A percentile compares a stretch with the other conserved stretches of the same genome.
These are phyloP conservation scores for Orchesellides sinensis DNA, from an alignment of 2,888 invertebrate genomes.

Conservation along the genomic window DNA sequence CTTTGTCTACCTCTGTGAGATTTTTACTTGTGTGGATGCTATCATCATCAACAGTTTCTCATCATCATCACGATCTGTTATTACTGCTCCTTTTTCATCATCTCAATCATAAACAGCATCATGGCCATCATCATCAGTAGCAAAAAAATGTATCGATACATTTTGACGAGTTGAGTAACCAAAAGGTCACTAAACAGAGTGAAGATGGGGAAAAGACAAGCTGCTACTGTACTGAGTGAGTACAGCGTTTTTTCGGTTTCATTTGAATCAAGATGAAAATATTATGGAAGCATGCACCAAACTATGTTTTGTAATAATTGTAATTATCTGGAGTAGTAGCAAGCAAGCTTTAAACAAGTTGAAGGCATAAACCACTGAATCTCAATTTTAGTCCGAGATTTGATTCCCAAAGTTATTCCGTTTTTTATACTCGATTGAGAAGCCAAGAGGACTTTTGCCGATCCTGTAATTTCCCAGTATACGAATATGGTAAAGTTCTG, in stretches of 20 bases:
- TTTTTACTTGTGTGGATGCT: not conserved
- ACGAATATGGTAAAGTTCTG: conserved; percentile 12
- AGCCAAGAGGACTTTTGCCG: not conserved
- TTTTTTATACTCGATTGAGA: not conserved
- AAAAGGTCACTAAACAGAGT: not conserved
- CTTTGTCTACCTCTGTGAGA: conserved; percentile 43
- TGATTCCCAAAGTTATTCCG: no score
- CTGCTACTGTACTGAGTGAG: not conserved
- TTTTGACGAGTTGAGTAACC: not conserved
- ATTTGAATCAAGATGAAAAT: not conserved
- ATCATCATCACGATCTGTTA: no score
- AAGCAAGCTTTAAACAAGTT: no score
- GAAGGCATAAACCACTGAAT: no score
- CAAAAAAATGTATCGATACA: no score
- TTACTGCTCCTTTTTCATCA: not conserved
- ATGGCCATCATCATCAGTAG: not conserved
- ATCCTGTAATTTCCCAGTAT: conserved; percentile 1
- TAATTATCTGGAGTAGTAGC: no score
- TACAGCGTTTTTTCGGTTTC: no score
- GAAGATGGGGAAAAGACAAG: no score
- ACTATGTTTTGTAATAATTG: no score
- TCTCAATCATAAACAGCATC: not conserved
- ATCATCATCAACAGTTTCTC: not conserved
- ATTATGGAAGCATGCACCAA: not conserved
- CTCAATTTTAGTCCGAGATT: no score